These are phyloP conservation scores for Corythaixoides concolor DNA, from an alignment of 2,113 vertebrate genomes.

Conservation along the genomic window DNA sequence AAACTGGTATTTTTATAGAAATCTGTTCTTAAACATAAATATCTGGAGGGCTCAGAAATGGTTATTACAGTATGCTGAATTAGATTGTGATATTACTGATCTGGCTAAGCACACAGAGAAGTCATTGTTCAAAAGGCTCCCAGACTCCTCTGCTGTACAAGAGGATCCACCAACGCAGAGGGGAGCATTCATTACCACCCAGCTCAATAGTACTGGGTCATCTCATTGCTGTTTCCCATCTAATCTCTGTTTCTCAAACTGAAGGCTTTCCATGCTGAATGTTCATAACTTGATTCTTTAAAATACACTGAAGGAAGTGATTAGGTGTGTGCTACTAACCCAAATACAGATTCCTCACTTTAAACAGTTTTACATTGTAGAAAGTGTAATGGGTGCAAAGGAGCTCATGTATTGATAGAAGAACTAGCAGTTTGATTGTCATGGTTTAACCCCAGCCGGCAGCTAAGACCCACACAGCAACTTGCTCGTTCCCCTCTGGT, in stretches of 20 bases:
- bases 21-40: slow-evolving; percentile 9
- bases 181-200: not conserved
- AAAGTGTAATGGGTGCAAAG: not conserved
- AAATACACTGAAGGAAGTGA: not conserved
- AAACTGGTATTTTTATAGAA: not conserved
- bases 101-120: not conserved
- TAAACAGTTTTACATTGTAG: not conserved
- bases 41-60: not conserved
- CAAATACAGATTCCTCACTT: not conserved
- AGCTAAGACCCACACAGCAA: too few relatives aligned
- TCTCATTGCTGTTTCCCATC: not conserved
- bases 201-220: not conserved
- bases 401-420: not conserved
- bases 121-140: not conserved
- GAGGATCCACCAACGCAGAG: not conserved
- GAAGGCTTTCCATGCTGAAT: not conserved
- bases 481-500: too few relatives aligned
- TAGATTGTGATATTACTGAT: not conserved
- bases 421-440: not conserved
- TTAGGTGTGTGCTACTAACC: not conserved
- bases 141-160: not conserved
- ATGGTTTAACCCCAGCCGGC: too few relatives aligned
- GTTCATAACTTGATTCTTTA: not conserved
- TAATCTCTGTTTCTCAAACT: not conserved
- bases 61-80: not conserved